Evolutionary conservation across 2,888 invertebrate genomes (phyloP).

Genomic region (Mesorhabditis belari): DNA sequence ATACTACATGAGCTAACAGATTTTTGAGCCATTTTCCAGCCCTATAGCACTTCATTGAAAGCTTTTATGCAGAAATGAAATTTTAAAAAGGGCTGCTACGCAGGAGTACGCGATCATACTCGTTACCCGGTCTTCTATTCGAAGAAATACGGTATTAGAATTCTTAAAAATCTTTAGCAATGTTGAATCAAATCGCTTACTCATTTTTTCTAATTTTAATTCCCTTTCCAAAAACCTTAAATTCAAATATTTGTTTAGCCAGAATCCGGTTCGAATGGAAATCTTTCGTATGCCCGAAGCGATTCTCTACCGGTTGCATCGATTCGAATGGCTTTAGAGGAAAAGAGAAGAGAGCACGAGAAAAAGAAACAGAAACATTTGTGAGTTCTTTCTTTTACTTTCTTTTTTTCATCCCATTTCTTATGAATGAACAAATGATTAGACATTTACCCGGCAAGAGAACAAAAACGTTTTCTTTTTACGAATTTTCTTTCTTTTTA

Average conservation of each 20-base stretch:
- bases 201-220: not conserved
- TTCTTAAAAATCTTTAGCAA: not conserved
- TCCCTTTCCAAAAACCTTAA: too few species aligned
- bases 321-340: constrained; percentile 47
- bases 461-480: not conserved
- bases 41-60: too few species aligned
- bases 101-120: too few species aligned
- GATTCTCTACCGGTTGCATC: constrained; percentile 33
- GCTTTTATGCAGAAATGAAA: too few species aligned
- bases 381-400: constrained; percentile 15
- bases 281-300: constrained; percentile 11
- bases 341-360: constrained; percentile 46
- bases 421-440: not conserved
- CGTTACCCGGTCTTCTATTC: too few species aligned
- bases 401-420: too few species aligned
- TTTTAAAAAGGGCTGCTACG: too few species aligned
- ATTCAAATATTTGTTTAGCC: too few species aligned
- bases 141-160: not conserved
- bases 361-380: constrained; percentile 32
- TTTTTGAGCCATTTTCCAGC: too few species aligned
- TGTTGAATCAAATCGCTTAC: too few species aligned
- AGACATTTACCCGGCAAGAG: constrained; percentile 4
- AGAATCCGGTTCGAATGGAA: constrained; percentile 11
- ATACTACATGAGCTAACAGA: too few species aligned
- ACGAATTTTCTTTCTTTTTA: not conserved